Percentiles rank a stretch among this genome's conserved stretches.
Evolutionary conservation across 2,888 invertebrate species (phyloP).

Genomic region (Trissolcus brochymenae): DNA sequence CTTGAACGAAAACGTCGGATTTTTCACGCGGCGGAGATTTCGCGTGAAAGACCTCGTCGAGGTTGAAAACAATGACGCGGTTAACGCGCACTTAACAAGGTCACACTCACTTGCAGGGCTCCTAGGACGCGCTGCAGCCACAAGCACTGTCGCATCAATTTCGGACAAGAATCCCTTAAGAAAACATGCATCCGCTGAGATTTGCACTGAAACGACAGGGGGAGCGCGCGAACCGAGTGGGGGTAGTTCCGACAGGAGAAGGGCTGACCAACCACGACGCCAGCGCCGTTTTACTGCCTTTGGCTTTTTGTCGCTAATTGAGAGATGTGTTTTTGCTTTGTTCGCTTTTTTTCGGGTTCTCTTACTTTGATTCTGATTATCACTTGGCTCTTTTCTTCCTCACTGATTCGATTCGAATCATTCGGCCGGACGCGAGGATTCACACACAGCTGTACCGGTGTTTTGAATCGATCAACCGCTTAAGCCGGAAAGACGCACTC

Average conservation of each 20-base stretch:
- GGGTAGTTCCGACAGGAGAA: conserved; percentile 65
- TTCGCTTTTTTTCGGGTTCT: too few relatives aligned
- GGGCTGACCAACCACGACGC: conserved; percentile 60
- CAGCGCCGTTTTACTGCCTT: conserved; percentile 30
- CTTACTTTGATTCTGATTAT: not conserved
- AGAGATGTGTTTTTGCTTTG: not conserved
- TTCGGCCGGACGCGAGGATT: not conserved
- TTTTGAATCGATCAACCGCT: too few relatives aligned
- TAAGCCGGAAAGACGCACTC: too few relatives aligned
- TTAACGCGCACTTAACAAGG: conserved; percentile 15
- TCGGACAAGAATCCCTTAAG: conserved; percentile 72
- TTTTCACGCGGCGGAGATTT: not conserved
- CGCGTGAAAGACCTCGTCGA: not conserved
- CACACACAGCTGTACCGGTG: too few relatives aligned
- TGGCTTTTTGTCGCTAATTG: not conserved
- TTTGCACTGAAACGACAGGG: conserved; percentile 72
- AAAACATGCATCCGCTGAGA: conserved; percentile 75
- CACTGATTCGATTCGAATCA: not conserved
- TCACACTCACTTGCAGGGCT: conserved; percentile 65
- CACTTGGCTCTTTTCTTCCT: not conserved
- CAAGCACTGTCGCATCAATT: conserved; percentile 68
- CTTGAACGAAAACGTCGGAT: conserved; percentile 63
- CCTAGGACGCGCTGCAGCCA: conserved; percentile 56
- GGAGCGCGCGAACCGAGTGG: conserved; percentile 67
- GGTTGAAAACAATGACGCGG: not conserved